Percentiles rank a stretch among this genome's conserved stretches.
Evolutionary conservation across 2,113 vertebrate genomes (phyloP).

Genomic region (Nettapus auritus): DNA sequence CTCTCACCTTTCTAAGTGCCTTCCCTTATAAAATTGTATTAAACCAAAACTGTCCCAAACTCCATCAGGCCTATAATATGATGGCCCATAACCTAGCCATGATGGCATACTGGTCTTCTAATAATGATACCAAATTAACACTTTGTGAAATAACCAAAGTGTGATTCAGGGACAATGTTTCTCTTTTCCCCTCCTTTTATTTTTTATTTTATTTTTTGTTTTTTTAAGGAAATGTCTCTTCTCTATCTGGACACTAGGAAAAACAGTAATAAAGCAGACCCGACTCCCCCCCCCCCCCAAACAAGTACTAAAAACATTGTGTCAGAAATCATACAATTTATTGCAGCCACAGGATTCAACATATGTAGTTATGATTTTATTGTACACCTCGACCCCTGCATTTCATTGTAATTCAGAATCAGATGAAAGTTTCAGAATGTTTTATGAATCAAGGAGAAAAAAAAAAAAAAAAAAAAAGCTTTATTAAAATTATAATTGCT

Average conservation of each 20-base stretch:
- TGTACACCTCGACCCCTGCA: background rate
- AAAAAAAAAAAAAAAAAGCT: background rate
- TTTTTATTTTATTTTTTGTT: background rate
- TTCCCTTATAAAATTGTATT: background rate
- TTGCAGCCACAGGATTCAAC: background rate
- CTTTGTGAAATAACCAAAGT: background rate
- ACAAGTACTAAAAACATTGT: background rate
- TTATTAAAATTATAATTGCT: background rate
- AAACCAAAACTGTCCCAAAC: background rate
- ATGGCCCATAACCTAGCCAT: background rate
- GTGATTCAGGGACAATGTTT: rapidly evolving
- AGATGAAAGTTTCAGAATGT: background rate
- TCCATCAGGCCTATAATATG: background rate
- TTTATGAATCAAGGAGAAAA: background rate
- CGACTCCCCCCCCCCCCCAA: rapidly evolving
- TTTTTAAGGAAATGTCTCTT: background rate
- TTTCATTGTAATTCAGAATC: background rate
- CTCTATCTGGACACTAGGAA: background rate
- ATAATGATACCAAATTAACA: background rate
- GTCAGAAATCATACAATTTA: background rate
- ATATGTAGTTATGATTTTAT: background rate
- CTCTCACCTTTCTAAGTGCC: background rate
- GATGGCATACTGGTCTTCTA: background rate
- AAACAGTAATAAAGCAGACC: background rate
- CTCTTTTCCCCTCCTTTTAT: background rate